These are phyloP conservation scores for Arremon brunneinucha DNA, from an alignment of 2,797 vertebrate genomes.

Conservation along the genomic window DNA sequence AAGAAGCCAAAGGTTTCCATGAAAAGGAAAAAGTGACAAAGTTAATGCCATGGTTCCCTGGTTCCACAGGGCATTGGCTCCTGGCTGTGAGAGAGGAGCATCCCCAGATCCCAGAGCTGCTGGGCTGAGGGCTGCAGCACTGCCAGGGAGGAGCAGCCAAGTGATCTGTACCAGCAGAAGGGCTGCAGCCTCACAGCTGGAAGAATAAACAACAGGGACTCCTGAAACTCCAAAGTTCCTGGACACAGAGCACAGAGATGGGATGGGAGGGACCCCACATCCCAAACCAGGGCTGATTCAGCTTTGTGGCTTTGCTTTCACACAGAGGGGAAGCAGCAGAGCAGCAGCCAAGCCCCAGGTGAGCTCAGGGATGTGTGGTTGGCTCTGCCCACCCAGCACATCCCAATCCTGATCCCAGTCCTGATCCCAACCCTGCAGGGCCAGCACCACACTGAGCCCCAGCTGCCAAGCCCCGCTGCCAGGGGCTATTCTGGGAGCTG, in stretches of 20 bases:
- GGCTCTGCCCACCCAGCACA: neutral
- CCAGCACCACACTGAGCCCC: neutral
- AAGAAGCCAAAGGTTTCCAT: neutral
- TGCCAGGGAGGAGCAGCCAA: neutral
- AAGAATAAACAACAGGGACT: neutral
- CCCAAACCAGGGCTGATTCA: neutral
- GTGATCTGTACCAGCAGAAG: neutral
- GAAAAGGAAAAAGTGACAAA: neutral
- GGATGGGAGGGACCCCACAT: neutral
- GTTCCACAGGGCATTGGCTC: neutral
- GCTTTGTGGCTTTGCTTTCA: neutral
- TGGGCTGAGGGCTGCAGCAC: neutral
- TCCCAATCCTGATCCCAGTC: neutral
- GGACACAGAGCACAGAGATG: accelerated
- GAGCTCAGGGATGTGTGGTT: neutral
- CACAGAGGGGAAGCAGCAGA: neutral
- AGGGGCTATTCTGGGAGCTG: conserved; percentile 41
- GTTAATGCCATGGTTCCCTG: too few species aligned
- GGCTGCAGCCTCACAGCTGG: neutral
- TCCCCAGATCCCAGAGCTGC: neutral
- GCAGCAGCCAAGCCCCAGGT: neutral
- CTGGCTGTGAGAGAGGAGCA: neutral
- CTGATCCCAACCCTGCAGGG: accelerated
- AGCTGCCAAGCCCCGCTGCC: neutral
- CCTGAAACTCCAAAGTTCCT: neutral